Evolutionary conservation across 2,797 vertebrate genomes (phyloP).

Genomic region (Myotis daubentonii): DNA sequence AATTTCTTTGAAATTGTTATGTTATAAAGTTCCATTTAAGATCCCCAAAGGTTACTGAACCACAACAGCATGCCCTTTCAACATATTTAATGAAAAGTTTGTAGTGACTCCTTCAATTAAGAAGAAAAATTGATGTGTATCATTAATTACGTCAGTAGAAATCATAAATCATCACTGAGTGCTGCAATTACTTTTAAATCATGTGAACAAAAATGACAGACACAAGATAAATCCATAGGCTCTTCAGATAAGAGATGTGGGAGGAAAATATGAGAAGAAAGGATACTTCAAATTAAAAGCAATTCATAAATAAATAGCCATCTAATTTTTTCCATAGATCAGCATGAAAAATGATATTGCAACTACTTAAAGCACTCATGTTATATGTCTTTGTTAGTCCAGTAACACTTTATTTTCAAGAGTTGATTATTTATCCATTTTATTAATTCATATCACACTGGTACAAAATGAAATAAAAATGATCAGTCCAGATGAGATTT

Average conservation of each 20-base stretch:
- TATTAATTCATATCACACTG: constrained; percentile 75
- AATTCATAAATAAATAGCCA: constrained; percentile 72
- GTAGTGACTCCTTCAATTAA: constrained; percentile 93
- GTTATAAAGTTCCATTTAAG: constrained; percentile 53
- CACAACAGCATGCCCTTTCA: constrained; percentile 63
- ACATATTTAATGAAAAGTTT: constrained; percentile 81
- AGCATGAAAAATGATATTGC: constrained; percentile 58
- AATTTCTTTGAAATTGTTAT: constrained; percentile 48
- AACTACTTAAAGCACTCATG: constrained; percentile 3
- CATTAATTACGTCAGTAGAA: constrained; percentile 98
- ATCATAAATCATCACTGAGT: constrained; percentile 97
- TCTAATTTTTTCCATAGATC: constrained; percentile 57
- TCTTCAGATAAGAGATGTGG: constrained; percentile 79
- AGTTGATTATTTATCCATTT: constrained; percentile 63
- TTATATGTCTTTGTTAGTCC: constrained; percentile 33
- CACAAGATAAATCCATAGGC: constrained; percentile 91
- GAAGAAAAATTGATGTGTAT: constrained; percentile 96
- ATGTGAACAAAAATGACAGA: constrained; percentile 93
- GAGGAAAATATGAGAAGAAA: constrained; percentile 80
- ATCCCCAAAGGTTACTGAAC: constrained; percentile 66
- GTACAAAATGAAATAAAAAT: constrained; percentile 69
- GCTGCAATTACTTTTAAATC: constrained; percentile 95
- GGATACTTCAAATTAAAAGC: constrained; percentile 79
- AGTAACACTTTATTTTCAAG: constrained; percentile 39
- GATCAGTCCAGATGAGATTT: constrained; percentile 75